These are phyloP conservation scores for Lagocephalus sceleratus DNA, from an alignment of 2,797 vertebrate genomes.

Conservation along the genomic window DNA sequence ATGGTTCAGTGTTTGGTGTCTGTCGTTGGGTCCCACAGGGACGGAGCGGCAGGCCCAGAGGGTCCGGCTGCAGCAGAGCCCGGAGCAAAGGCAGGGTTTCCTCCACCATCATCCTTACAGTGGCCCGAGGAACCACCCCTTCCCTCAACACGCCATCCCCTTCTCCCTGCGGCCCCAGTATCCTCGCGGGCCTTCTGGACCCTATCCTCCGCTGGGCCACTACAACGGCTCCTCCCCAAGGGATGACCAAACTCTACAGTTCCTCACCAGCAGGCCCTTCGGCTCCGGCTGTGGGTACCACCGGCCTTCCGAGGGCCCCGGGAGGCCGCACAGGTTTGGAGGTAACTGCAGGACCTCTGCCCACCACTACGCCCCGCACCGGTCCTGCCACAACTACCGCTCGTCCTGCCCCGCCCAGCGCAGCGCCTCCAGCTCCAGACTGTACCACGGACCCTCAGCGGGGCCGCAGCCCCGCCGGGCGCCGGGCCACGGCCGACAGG, in stretches of 20 bases:
- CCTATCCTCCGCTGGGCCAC: conserved; percentile 74
- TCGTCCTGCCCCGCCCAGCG: conserved; percentile 67
- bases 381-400: conserved; percentile 74
- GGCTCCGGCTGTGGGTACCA: conserved; percentile 72
- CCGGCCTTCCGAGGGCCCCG: conserved; percentile 56
- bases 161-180: conserved; percentile 79
- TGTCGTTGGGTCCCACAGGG: conserved; percentile 70
- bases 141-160: conserved; percentile 74
- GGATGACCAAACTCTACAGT: conserved; percentile 77
- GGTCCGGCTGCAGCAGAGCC: conserved; percentile 70
- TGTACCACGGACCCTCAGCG: conserved; percentile 53
- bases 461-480: conserved; percentile 34
- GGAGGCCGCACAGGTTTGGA: conserved; percentile 70
- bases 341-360: conserved; percentile 62
- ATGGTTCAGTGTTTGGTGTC: conserved; percentile 6
- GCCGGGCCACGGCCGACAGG: conserved; percentile 71
- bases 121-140: conserved; percentile 81
- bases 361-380: conserved; percentile 70
- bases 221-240: conserved; percentile 80
- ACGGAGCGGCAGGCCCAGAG: conserved; percentile 76
- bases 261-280: conserved; percentile 74
- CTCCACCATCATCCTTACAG: conserved; percentile 81
- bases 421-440: conserved; percentile 63
- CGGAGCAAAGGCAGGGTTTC: conserved; percentile 83
- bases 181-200: conserved; percentile 72